A percentile compares a stretch with the other conserved stretches of the same genome.
phyloP scores from a whole-genome alignment of 2,113 vertebrate genomes.

The Telmatochromis sp. region DNA sequence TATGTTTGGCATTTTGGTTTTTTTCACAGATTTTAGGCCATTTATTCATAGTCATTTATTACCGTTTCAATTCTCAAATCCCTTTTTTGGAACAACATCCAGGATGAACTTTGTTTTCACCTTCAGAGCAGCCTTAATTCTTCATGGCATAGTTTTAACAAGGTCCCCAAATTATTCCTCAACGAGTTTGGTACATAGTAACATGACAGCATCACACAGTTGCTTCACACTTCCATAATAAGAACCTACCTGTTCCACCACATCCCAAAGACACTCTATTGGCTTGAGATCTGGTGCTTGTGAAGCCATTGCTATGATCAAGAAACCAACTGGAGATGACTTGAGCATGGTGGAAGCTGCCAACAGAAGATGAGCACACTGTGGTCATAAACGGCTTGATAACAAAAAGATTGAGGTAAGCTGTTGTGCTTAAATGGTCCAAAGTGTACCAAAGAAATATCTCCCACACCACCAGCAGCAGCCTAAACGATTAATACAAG shows the following conservation, averaged over 20 bases:
- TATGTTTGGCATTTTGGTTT: not conserved
- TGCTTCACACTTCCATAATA: not conserved
- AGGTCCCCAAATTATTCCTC: fast-evolving
- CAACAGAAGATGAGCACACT: not conserved
- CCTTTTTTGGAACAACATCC: not conserved
- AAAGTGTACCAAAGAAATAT: not conserved
- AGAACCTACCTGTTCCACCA: not conserved
- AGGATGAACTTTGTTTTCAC: not conserved
- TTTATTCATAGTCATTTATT: not conserved
- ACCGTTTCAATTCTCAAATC: not conserved
- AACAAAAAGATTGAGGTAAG: not conserved
- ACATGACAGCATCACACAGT: not conserved
- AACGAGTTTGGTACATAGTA: not conserved
- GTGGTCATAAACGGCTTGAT: fast-evolving
- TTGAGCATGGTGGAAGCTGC: not conserved
- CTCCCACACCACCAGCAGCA: not conserved
- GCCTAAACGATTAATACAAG: not conserved
- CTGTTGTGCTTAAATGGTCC: not conserved
- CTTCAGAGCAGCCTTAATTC: not conserved
- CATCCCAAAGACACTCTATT: not conserved
- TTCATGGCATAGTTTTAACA: not conserved
- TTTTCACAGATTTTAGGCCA: not conserved
- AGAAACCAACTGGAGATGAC: not conserved
- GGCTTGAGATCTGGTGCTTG: not conserved
- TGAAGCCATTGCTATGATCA: not conserved